These are phyloP conservation scores for Drosophila nigromelanica DNA, from an alignment of 1,140 invertebrate genomes.

Conservation along the genomic window DNA sequence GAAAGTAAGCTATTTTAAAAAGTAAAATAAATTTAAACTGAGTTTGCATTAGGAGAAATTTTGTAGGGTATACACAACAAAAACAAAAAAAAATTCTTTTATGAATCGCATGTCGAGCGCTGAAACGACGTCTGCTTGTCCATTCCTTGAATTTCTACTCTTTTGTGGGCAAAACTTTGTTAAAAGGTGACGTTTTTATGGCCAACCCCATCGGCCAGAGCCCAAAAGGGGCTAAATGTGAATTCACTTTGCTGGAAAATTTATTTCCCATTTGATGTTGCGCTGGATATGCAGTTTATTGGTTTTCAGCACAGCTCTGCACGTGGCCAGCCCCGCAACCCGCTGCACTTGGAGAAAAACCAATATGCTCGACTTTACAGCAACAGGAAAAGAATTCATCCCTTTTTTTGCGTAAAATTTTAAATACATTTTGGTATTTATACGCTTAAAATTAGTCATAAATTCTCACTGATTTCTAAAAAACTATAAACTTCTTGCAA, in stretches of 20 bases:
- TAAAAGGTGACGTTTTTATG: slow-evolving; percentile 39
- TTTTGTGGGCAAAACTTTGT: slow-evolving; percentile 17
- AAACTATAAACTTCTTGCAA: too few relatives aligned
- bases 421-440: too few relatives aligned
- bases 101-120: slow-evolving; percentile 44
- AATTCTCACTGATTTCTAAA: too few relatives aligned
- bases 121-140: slow-evolving; percentile 6
- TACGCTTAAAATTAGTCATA: too few relatives aligned
- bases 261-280: slow-evolving; percentile 52
- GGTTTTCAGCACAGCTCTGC: slow-evolving; percentile 31
- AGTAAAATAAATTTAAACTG: too few relatives aligned
- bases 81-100: slow-evolving; percentile 11
- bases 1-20: too few relatives aligned
- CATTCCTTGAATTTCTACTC: background rate
- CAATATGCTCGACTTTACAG: too few relatives aligned
- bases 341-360: background rate
- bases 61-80: too few relatives aligned
- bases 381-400: too few relatives aligned
- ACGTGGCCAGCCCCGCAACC: background rate
- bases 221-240: slow-evolving; percentile 3
- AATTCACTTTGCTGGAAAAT: slow-evolving; percentile 50
- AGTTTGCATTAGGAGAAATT: too few relatives aligned
- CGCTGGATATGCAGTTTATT: slow-evolving; percentile 70
- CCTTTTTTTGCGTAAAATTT: too few relatives aligned
- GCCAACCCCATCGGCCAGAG: slow-evolving; percentile 24